Base-by-base conservation (phyloP, 2,113 vertebrate species). In the Xyrauchen texanus region DNA sequence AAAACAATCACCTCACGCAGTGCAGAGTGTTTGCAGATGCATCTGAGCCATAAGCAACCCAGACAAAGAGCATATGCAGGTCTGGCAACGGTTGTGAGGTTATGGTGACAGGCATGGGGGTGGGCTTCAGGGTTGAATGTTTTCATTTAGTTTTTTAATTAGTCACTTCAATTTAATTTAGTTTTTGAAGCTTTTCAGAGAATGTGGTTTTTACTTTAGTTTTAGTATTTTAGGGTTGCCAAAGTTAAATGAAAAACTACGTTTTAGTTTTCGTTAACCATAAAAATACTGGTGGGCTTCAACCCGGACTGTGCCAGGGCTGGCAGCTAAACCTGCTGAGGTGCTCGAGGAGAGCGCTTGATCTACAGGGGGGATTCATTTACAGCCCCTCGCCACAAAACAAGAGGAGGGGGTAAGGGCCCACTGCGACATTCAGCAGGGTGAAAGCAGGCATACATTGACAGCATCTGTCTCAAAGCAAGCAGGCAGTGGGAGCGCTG, bases 51-150 rank as follows among this genome's bases (percentile, higher is more conserved):
- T 85, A 87, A 83, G 86, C 88, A 86, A 82, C 85, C 83, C 85
- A 83, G 87, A 91, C 86, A 86, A 87, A 89, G 87, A 90, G 81
- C 88, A 88, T 90, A 87, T 89, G 89, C 82, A 86, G 85, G 69
- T 79, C 87, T 89, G 89, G 87, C 87, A 88, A 83, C 83, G 76
- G 57, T 68, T 58, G 53, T 66, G 60, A 1, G 21, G 21, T 34
- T 34, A 34, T 34, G 21, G 21, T 34, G 21, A 34, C 21, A 34
- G 21, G 21, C 21, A 34, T 1, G 21, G 21, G 21, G 62, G 63
- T 49, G 68, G 79, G 83, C 82, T 34, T 34, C 21, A 34, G 21
- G 21, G 21, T 34, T 34, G 21, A 34, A 34, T 34, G 21, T 34
- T 34, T 34, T 34, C 1, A 34, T 34, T 34, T 34, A 34, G 21